Percentiles rank a stretch among this genome's conserved stretches.
Conservation (phyloP, 2,797 vertebrate genomes). For the Leptatherina wallacei region DNA sequence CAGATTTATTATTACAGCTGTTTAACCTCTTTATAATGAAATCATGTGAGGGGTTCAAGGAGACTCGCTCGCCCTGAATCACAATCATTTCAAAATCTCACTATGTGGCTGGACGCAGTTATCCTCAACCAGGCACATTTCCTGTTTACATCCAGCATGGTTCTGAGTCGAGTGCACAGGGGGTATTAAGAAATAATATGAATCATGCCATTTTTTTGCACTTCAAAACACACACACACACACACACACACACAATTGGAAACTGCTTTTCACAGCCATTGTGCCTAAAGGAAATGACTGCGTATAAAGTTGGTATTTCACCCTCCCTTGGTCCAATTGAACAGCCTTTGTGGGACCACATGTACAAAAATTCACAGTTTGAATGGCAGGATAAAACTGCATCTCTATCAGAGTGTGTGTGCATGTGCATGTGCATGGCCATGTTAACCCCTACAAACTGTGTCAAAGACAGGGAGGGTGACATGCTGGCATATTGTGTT, state of each 20-base stretch:
- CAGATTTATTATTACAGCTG: constrained; percentile 80
- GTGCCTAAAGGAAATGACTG: constrained; percentile 49
- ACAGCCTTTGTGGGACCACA: constrained; percentile 36
- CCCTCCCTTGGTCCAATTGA: constrained; percentile 17
- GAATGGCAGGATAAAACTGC: constrained; percentile 53
- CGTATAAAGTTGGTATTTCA: constrained; percentile 29
- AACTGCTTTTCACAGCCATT: constrained; percentile 34
- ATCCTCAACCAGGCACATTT: constrained; percentile 45
- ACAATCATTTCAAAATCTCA: constrained; percentile 68
- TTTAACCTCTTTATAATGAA: constrained; percentile 79
- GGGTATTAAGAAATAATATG: constrained; percentile 22
- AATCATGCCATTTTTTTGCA: constrained; percentile 42
- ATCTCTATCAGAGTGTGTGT: constrained; percentile 61
- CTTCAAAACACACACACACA: constrained; percentile 9
- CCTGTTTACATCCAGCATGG: constrained; percentile 54
- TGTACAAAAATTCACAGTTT: constrained; percentile 36
- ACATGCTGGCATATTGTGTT: constrained; percentile 57
- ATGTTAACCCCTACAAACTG: constrained; percentile 50
- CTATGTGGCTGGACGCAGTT: constrained; percentile 26
- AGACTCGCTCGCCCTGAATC: constrained; percentile 64
- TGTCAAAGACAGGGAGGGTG: constrained; percentile 39
- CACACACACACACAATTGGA: constrained; percentile 17
- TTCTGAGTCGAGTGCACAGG: constrained; percentile 43
- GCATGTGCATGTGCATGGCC: constrained; percentile 52
- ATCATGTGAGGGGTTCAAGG: constrained; percentile 73